Base-by-base conservation (phyloP, 2,888 invertebrate genomes). In the Acanthosoma haemorrhoidale region DNA sequence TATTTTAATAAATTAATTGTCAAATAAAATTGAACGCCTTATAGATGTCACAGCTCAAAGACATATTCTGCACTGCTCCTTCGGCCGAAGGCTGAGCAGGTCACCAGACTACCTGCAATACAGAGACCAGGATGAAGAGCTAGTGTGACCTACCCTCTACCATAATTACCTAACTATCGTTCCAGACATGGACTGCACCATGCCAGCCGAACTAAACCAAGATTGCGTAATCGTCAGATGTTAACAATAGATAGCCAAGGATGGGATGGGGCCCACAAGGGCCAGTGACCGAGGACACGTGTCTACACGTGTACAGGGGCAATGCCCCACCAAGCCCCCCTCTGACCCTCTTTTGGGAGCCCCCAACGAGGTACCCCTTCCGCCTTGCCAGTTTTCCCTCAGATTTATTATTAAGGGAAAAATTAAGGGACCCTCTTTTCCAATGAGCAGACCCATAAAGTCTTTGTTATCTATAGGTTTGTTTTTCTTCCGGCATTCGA, bases 231-330 rank as follows among this genome's bases (percentile, higher is more conserved):
- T 43, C 8, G 2, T 31, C 9, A 43, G 41, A 64, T 43, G 64
- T 64, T 64, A 64, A 64, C 64, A 64, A 64, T 64, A 64, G 64
- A 13, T 21, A 21, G 18, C 21, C 43, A 6, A 13, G 51, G 43
- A 2, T 8, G 25, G 25, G 29, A 36, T 25, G 60, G 43, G 5
- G 9, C 4, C n/a, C n/a, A n/a, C n/a, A n/a, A 39, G 38, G 64
- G 64, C 41, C 64, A 64, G 41, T 64, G 64, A 64, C 39, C 64
- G 21, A 25, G 29, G 64, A 64, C 64, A 64, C 64, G 64, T 64
- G 64, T 64, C 18, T 29, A 64, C 64, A 64, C 64, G 64, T 64
- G 64, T 36, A 21, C 2, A n/a, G 43, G 41, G 64, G 41, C 64
- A 29, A 39, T 41, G 39, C 41, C 64, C 64, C 29, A 21, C 11